Percentiles rank a stretch among this genome's conserved stretches.
Conservation (phyloP, 2,113 vertebrate species). For the Cyanoderma ruficeps region DNA sequence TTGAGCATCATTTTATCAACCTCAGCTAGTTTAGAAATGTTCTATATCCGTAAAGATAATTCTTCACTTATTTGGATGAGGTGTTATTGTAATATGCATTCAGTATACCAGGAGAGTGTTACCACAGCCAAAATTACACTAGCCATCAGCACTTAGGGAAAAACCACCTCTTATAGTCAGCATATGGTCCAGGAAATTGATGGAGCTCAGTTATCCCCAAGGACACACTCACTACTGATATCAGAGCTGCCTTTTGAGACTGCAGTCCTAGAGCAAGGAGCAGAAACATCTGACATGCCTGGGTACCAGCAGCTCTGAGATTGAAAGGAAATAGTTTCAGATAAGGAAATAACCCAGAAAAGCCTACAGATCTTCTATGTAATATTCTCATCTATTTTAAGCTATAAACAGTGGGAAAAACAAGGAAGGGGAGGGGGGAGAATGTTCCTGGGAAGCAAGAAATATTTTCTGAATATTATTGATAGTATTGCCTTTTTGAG, state of each 20-base stretch:
- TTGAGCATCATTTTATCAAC: background rate
- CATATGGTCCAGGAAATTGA: background rate
- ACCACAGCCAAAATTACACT: background rate
- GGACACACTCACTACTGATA: background rate
- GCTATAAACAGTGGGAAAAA: background rate
- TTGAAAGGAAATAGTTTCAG: background rate
- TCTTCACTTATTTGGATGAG: background rate
- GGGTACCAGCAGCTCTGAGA: background rate
- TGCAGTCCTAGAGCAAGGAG: background rate
- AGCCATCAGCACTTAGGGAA: background rate
- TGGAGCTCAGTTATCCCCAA: background rate
- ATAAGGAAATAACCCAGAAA: conserved; percentile 1
- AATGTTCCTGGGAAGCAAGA: background rate
- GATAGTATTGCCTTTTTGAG: background rate
- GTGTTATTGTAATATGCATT: background rate
- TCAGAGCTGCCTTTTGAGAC: background rate
- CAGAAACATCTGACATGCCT: background rate
- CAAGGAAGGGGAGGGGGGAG: background rate
- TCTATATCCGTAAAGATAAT: background rate
- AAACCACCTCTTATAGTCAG: background rate
- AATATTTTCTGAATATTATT: background rate
- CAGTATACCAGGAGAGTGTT: background rate
- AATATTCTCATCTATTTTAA: background rate
- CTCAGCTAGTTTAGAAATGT: background rate
- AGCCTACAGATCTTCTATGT: background rate